These are phyloP conservation scores for Tridacna gigas DNA, from an alignment of 2,888 invertebrate genomes.

Conservation along the genomic window DNA sequence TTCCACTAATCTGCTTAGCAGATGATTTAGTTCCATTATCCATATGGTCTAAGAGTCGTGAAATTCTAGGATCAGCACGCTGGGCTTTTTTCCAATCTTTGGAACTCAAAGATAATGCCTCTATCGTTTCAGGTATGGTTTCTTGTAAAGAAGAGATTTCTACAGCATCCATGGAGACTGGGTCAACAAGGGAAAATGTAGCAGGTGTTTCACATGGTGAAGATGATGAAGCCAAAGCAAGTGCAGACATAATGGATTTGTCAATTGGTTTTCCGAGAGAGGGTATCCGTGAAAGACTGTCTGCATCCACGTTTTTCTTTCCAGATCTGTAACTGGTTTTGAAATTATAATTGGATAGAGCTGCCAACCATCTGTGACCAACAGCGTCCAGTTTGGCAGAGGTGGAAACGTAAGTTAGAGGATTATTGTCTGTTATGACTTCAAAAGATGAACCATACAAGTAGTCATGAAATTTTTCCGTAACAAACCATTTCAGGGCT, in stretches of 20 bases:
- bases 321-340: slow-evolving; percentile 25
- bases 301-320: slow-evolving; percentile 27
- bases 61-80: neutral
- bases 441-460: slow-evolving; percentile 37
- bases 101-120: too few species aligned
- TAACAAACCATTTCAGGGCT: slow-evolving; percentile 42
- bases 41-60: slow-evolving; percentile 7
- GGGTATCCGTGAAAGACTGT: slow-evolving; percentile 25
- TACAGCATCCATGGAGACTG: neutral
- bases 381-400: slow-evolving; percentile 47
- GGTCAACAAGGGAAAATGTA: neutral
- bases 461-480: slow-evolving; percentile 43
- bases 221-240: neutral
- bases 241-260: neutral
- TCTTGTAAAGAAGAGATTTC: neutral
- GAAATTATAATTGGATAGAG: slow-evolving; percentile 28
- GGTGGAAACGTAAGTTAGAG: slow-evolving; percentile 33
- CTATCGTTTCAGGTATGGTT: neutral
- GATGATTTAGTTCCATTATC: slow-evolving; percentile 31
- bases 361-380: slow-evolving; percentile 39
- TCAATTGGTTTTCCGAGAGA: neutral
- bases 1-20: slow-evolving; percentile 1
- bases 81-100: too few species aligned
- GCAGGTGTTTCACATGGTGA: neutral
- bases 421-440: slow-evolving; percentile 40